A percentile compares a stretch with the other conserved stretches of the same genome.
phyloP scores from a whole-genome alignment of 2,797 vertebrate species.

The Mus caroli region DNA sequence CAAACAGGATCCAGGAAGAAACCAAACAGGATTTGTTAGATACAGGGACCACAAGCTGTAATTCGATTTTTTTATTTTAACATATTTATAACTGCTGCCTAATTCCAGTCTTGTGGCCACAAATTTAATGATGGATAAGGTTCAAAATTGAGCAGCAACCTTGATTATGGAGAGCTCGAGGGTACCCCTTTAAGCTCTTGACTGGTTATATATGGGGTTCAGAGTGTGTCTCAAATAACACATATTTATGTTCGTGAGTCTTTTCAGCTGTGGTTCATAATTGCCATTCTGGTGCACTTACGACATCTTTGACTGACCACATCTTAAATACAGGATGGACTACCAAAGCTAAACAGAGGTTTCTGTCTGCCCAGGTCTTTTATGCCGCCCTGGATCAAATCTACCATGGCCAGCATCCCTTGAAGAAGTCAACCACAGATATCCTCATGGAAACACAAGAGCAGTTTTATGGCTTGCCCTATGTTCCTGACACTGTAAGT shows the following conservation, averaged over 20 bases:
- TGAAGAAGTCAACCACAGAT: slow-evolving; percentile 93
- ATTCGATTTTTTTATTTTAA: neutral
- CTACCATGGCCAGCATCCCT: slow-evolving; percentile 94
- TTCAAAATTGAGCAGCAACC: slow-evolving; percentile 2
- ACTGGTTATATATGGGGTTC: slow-evolving; percentile 41
- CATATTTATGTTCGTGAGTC: neutral
- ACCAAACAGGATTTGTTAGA: neutral
- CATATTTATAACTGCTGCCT: neutral
- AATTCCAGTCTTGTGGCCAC: slow-evolving; percentile 39
- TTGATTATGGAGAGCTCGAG: neutral
- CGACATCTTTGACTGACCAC: slow-evolving; percentile 1
- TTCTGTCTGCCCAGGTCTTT: slow-evolving; percentile 92
- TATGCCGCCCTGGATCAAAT: slow-evolving; percentile 97
- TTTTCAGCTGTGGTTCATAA: neutral
- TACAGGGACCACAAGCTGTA: neutral
- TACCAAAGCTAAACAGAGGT: slow-evolving; percentile 74
- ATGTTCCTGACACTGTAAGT: slow-evolving; percentile 95
- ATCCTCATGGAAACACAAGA: slow-evolving; percentile 96
- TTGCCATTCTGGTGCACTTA: neutral
- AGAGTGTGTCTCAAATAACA: neutral
- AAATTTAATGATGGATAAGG: slow-evolving; percentile 3
- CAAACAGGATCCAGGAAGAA: neutral
- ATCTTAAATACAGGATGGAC: neutral
- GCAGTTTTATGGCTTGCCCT: slow-evolving; percentile 95
- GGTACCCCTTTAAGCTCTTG: slow-evolving; percentile 7